phyloP scores from a whole-genome alignment of 2,888 invertebrate species.

The Drosophila formosana region DNA sequence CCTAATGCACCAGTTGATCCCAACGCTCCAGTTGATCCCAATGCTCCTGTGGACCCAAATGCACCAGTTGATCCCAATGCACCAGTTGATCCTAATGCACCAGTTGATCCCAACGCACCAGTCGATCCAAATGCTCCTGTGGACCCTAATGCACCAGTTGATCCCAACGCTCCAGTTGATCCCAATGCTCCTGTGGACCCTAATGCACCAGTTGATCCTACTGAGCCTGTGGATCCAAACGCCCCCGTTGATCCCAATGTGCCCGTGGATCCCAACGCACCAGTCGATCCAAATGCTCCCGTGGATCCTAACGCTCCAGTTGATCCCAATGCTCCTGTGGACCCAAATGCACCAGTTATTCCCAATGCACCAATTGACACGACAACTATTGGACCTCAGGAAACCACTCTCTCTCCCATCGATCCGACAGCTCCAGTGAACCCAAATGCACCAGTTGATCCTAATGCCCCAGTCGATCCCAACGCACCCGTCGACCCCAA shows the following conservation, averaged over 20 bases:
- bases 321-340: constrained; percentile 3
- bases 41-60: constrained; percentile 11
- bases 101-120: constrained; percentile 31
- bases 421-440: constrained; percentile 31
- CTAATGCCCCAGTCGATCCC: constrained; percentile 36
- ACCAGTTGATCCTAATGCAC: constrained; percentile 28
- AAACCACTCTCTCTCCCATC: constrained; percentile 8
- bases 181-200: constrained; percentile 24
- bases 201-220: constrained; percentile 35
- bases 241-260: constrained; percentile 38
- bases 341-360: neutral
- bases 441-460: constrained; percentile 30
- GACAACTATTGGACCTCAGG: too few relatives aligned
- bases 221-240: constrained; percentile 28
- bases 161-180: constrained; percentile 30
- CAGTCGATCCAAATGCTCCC: constrained; percentile 23
- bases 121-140: constrained; percentile 30
- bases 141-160: constrained; percentile 31
- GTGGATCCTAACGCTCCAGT: constrained; percentile 33
- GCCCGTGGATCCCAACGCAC: constrained; percentile 32
- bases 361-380: constrained; percentile 45
- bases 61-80: constrained; percentile 37
- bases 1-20: constrained; percentile 29
- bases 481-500: constrained; percentile 23
- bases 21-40: constrained; percentile 21